A percentile compares a stretch with the other conserved stretches of the same genome.
Conservation (phyloP, 1,140 invertebrate species). For the Penaeus indicus region DNA sequence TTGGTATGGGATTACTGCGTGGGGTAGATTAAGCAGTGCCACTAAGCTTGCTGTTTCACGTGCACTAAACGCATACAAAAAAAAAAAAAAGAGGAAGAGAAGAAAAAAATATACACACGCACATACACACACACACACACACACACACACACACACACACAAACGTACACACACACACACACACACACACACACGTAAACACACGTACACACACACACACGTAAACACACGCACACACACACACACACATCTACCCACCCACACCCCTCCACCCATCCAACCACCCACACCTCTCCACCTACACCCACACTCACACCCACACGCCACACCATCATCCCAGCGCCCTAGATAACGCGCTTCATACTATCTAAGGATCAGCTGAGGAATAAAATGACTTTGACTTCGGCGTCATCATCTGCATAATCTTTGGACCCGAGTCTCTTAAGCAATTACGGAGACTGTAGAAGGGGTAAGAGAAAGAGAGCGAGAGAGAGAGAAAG, state of each 20-base stretch:
- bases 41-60: too few relatives aligned
- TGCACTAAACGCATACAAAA: too few relatives aligned
- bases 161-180: slow-evolving; percentile 10
- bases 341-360: background rate
- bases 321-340: background rate
- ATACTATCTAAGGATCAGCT: background rate
- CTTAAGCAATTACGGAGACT: background rate
- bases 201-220: slow-evolving; percentile 10
- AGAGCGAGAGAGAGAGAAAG: background rate
- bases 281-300: background rate
- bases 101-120: too few relatives aligned
- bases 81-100: too few relatives aligned
- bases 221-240: too few relatives aligned
- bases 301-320: too few relatives aligned
- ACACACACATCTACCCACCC: too few relatives aligned
- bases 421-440: too few relatives aligned
- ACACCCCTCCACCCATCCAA: background rate
- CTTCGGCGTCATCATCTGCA: background rate
- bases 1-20: too few relatives aligned
- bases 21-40: too few relatives aligned
- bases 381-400: background rate
- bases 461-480: background rate
- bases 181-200: slow-evolving; percentile 5
- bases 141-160: too few relatives aligned
- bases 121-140: too few relatives aligned